Percentiles rank a stretch among this genome's conserved stretches.
phyloP scores from a whole-genome alignment of 2,888 invertebrate species.

The Acanthosepion esculentum region DNA sequence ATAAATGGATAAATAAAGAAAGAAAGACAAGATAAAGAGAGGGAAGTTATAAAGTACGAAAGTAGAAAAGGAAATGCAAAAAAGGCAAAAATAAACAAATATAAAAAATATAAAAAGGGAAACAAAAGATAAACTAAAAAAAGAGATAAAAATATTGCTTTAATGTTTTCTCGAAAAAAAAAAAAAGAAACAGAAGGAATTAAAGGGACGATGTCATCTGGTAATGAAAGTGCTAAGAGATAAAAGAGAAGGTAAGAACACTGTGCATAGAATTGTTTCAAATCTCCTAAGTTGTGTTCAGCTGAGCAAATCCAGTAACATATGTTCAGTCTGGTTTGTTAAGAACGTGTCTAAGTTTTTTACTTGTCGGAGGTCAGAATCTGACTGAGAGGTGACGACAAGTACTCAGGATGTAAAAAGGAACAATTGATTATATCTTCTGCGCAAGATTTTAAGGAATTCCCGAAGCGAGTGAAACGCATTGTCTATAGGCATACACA shows the following conservation, averaged over 20 bases:
- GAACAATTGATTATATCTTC: background rate
- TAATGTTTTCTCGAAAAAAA: background rate
- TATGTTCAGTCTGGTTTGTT: background rate
- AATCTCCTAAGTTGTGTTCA: constrained; percentile 19
- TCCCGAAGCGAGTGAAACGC: background rate
- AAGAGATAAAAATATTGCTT: background rate
- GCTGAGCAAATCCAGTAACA: background rate
- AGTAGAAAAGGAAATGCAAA: background rate
- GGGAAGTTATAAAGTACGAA: background rate
- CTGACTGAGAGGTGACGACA: background rate
- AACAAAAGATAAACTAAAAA: background rate
- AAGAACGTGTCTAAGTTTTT: background rate
- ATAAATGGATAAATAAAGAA: no score
- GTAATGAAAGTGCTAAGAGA: background rate
- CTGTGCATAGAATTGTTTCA: background rate
- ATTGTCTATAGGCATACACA: no score
- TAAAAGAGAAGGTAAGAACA: background rate
- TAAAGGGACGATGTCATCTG: background rate
- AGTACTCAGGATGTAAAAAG: background rate
- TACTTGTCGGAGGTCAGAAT: background rate
- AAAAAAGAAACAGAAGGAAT: background rate
- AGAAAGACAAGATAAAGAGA: no score
- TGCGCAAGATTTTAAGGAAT: background rate
- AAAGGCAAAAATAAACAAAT: background rate
- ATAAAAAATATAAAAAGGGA: background rate